A percentile compares a stretch with the other conserved stretches of the same genome.
phyloP scores from a whole-genome alignment of 2,888 invertebrate species.

The Phyto melanocephala region DNA sequence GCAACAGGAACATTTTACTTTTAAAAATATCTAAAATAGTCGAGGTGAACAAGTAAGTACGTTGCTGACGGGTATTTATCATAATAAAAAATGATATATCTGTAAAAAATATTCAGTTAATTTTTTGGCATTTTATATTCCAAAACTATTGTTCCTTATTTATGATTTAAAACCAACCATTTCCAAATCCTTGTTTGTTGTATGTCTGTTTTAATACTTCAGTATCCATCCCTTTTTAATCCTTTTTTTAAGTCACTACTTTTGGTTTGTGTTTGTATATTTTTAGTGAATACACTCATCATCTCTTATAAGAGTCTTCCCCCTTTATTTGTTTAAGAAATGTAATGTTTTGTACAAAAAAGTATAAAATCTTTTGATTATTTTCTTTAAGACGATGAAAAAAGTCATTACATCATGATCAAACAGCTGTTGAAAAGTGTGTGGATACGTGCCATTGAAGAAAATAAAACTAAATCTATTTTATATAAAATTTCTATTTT shows the following conservation, averaged over 20 bases:
- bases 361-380: slow-evolving; percentile 25
- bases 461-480: slow-evolving; percentile 10
- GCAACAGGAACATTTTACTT: no score
- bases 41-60: no score
- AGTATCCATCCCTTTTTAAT: background rate
- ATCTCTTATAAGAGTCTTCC: background rate
- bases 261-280: slow-evolving; percentile 2
- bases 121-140: no score
- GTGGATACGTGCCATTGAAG: slow-evolving; percentile 52
- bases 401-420: slow-evolving; percentile 49
- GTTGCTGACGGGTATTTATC: no score
- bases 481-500: slow-evolving; percentile 19
- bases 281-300: no score
- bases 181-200: no score
- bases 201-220: background rate
- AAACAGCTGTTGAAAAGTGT: slow-evolving; percentile 47
- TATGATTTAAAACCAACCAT: no score
- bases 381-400: slow-evolving; percentile 22
- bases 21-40: no score
- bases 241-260: slow-evolving; percentile 21
- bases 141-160: no score
- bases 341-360: background rate
- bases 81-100: no score
- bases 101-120: no score
- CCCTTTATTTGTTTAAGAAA: slow-evolving; percentile 9